A percentile compares a stretch with the other conserved stretches of the same genome.
phyloP scores from a whole-genome alignment of 2,113 vertebrate species.

The Varanus salvator region DNA sequence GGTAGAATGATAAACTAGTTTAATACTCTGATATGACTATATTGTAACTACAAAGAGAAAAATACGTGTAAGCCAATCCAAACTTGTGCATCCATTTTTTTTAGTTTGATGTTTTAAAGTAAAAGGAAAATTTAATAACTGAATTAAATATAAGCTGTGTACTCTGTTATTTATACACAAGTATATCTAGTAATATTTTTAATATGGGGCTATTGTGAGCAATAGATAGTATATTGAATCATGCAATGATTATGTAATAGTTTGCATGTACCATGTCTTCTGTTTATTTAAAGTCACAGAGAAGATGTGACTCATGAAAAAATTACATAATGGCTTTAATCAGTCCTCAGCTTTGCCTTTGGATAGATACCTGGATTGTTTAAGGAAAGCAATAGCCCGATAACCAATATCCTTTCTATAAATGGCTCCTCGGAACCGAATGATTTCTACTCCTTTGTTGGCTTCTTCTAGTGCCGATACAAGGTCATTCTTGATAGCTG shows the following conservation, averaged over 20 bases:
- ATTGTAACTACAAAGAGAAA: not conserved
- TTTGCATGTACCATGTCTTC: not conserved
- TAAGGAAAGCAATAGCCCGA: slow-evolving; percentile 86
- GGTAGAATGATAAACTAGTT: slow-evolving; percentile 6
- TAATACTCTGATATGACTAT: not conserved
- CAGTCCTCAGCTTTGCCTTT: not conserved
- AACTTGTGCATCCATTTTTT: not conserved
- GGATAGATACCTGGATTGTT: slow-evolving; percentile 82
- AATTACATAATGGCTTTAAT: accelerated
- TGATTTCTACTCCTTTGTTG: slow-evolving; percentile 81
- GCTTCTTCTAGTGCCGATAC: slow-evolving; percentile 81
- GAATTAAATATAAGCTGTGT: not conserved
- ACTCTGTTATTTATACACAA: not conserved
- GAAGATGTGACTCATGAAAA: no score
- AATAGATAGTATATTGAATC: not conserved
- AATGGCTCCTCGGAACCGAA: slow-evolving; percentile 86
- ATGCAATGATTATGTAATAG: slow-evolving; percentile 9
- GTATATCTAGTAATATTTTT: not conserved
- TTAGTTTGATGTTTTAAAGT: not conserved
- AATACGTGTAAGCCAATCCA: not conserved
- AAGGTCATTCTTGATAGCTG: slow-evolving; percentile 81
- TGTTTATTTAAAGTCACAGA: not conserved
- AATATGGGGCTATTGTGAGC: not conserved
- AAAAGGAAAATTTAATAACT: not conserved
- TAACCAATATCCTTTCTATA: slow-evolving; percentile 91